Conservation (phyloP, 2,888 invertebrate genomes). For the Drosophila conformis region DNA sequence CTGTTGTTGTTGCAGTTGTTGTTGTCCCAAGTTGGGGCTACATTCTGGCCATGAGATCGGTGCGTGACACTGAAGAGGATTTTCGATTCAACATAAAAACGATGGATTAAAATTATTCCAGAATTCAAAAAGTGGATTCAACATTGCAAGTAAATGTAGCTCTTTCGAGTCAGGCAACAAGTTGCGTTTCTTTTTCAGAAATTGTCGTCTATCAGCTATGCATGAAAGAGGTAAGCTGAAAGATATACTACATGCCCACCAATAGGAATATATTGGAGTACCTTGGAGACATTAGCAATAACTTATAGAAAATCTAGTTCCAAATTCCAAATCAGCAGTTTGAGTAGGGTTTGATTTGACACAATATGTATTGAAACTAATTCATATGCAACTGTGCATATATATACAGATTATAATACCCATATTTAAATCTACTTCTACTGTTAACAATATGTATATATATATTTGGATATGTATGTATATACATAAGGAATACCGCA, state of each 20-base stretch:
- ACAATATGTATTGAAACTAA: background rate
- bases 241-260: background rate
- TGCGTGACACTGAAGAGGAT: constrained; percentile 70
- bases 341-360: background rate
- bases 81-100: constrained; percentile 78
- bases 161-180: constrained; percentile 1
- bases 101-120: constrained; percentile 53
- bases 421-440: constrained; percentile 18
- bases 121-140: constrained; percentile 28
- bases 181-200: background rate
- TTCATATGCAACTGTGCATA: background rate
- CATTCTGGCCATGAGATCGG: constrained; percentile 49
- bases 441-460: constrained; percentile 9
- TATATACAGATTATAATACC: background rate
- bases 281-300: background rate
- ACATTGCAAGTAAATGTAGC: constrained; percentile 16
- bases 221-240: background rate
- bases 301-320: background rate
- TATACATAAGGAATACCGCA: background rate
- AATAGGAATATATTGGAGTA: background rate
- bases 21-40: constrained; percentile 9
- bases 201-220: background rate
- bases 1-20: constrained; percentile 19
- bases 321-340: background rate
- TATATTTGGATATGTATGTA: background rate